These are phyloP conservation scores for Pipistrellus pipistrellus DNA, from an alignment of 2,797 vertebrate species.

Conservation along the genomic window DNA sequence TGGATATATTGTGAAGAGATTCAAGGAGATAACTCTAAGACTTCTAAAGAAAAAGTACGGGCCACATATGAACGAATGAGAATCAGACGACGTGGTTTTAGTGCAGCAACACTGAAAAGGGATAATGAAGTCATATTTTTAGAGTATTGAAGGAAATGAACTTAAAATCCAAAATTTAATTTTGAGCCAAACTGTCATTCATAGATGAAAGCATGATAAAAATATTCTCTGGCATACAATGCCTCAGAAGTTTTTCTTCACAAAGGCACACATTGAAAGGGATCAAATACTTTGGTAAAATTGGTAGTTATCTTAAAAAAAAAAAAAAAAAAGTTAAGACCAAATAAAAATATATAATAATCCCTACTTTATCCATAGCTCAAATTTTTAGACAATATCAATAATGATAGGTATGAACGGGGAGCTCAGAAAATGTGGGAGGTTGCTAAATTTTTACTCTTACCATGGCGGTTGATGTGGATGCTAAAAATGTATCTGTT, in stretches of 20 bases:
- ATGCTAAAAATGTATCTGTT: not conserved
- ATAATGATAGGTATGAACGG: not conserved
- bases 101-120: not conserved
- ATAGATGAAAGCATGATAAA: constrained; percentile 56
- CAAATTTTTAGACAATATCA: not conserved
- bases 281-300: constrained; percentile 12
- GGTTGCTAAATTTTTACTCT: not conserved
- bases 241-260: constrained; percentile 32
- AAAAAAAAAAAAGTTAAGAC: not conserved
- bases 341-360: not conserved
- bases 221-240: constrained; percentile 41
- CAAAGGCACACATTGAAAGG: constrained; percentile 11
- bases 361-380: not conserved
- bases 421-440: not conserved
- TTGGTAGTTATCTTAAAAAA: not conserved
- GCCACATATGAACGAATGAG: not conserved
- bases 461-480: not conserved
- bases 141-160: constrained; percentile 42
- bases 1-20: not conserved
- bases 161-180: constrained; percentile 56
- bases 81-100: constrained; percentile 27
- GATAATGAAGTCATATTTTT: constrained; percentile 63
- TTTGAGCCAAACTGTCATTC: constrained; percentile 62
- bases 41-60: constrained; percentile 8
- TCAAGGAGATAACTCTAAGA: not conserved